A percentile compares a stretch with the other conserved stretches of the same genome.
phyloP scores from a whole-genome alignment of 2,888 invertebrate genomes.

The Agapostemon virescens region DNA sequence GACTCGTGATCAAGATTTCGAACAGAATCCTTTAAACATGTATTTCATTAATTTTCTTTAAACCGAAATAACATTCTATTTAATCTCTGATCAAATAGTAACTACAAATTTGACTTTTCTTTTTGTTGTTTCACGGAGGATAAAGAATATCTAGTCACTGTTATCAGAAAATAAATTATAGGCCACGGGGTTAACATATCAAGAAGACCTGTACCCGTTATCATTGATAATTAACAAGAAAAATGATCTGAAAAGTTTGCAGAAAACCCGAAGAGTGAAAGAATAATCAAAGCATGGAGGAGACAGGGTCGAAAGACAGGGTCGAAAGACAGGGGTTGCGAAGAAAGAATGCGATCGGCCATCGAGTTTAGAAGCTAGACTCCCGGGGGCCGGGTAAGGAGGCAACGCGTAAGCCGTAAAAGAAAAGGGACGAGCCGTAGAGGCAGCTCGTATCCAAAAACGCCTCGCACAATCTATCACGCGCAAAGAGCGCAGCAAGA shows the following conservation, averaged over 20 bases:
- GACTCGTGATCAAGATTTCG: no score
- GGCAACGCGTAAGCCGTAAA: conserved; percentile 48
- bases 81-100: no score
- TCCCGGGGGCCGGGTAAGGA: conserved; percentile 55
- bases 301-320: not conserved
- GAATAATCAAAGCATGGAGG: not conserved
- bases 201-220: not conserved
- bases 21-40: no score
- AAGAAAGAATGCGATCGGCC: not conserved
- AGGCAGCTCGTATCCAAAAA: conserved; percentile 66
- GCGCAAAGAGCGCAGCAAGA: conserved; percentile 71
- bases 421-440: conserved; percentile 44
- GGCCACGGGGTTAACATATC: not conserved
- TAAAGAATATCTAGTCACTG: no score
- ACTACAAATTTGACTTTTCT: no score
- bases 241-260: not conserved
- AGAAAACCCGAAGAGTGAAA: not conserved
- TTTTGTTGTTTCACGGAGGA: no score
- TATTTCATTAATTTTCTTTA: no score
- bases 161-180: no score
- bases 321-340: not conserved
- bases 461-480: conserved; percentile 74
- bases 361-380: conserved; percentile 11
- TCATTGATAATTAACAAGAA: not conserved
- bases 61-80: no score